Evolutionary conservation across 2,113 vertebrate genomes (phyloP).

Genomic region (Morone chrysops): DNA sequence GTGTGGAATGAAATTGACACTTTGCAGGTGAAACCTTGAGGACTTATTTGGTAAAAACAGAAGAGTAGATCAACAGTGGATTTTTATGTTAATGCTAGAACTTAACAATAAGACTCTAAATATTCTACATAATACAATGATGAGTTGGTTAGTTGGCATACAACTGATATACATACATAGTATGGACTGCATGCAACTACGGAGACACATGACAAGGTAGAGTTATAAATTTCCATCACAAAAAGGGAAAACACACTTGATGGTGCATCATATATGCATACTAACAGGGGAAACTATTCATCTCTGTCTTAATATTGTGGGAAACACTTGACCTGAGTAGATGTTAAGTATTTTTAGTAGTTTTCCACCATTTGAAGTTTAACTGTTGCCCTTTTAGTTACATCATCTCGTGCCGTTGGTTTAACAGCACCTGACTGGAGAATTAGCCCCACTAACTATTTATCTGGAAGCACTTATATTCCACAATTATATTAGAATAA

Average conservation of each 20-base stretch:
- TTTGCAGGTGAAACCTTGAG: constrained; percentile 10
- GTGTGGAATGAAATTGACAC: constrained; percentile 28
- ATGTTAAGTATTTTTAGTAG: not conserved
- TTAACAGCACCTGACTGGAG: not conserved
- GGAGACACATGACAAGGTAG: constrained; percentile 16
- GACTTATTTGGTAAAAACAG: constrained; percentile 10
- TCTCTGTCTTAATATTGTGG: constrained; percentile 21
- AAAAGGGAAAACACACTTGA: not conserved
- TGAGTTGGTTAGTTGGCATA: constrained; percentile 9
- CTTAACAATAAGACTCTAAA: constrained; percentile 18
- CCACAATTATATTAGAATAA: not conserved
- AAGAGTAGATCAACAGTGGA: constrained; percentile 1
- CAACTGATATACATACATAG: not conserved
- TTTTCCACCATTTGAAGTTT: not conserved
- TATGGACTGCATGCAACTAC: not conserved
- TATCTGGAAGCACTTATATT: not conserved
- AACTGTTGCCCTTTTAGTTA: not conserved
- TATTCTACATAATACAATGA: constrained; percentile 17
- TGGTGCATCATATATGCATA: not conserved
- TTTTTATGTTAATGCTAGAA: constrained; percentile 28
- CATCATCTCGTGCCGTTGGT: no score
- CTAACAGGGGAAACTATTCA: constrained; percentile 5
- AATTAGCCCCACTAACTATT: not conserved
- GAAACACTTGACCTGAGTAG: not conserved
- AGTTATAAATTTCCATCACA: constrained; percentile 12